Evolutionary conservation across 2,113 vertebrate species (phyloP).

Genomic region (Colaptes auratus): DNA sequence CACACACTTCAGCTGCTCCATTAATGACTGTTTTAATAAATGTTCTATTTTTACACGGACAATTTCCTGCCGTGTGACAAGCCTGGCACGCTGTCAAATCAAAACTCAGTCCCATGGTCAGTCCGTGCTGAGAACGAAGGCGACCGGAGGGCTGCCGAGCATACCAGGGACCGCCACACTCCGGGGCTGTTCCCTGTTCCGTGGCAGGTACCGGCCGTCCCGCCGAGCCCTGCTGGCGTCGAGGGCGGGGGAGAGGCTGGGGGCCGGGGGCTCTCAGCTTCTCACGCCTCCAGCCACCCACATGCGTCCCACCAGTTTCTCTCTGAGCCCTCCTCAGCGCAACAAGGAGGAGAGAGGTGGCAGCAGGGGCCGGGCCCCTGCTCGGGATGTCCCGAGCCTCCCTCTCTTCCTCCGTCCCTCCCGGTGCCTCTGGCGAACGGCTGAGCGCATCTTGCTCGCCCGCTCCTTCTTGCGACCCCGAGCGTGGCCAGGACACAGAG

Average conservation of each 20-base stretch:
- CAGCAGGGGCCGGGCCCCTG: not conserved
- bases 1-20: not conserved
- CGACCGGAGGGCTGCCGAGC: not conserved
- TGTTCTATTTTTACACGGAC: not conserved
- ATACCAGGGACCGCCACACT: not conserved
- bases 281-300: no score
- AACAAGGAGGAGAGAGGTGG: not conserved
- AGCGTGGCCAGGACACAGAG: not conserved
- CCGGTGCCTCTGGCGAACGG: no score
- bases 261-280: no score
- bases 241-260: not conserved
- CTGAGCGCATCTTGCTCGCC: not conserved
- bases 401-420: no score
- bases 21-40: not conserved
- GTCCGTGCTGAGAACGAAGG: not conserved
- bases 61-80: constrained; percentile 4
- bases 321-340: not conserved
- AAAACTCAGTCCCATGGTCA: not conserved
- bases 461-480: not conserved
- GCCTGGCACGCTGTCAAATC: not conserved
- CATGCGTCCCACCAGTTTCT: not conserved
- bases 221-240: fast-evolving
- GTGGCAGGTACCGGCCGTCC: fast-evolving
- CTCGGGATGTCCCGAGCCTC: not conserved
- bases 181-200: fast-evolving